A percentile compares a stretch with the other conserved stretches of the same genome.
Evolutionary conservation across 2,888 invertebrate species (phyloP).

Genomic region (Folsomia candida): DNA sequence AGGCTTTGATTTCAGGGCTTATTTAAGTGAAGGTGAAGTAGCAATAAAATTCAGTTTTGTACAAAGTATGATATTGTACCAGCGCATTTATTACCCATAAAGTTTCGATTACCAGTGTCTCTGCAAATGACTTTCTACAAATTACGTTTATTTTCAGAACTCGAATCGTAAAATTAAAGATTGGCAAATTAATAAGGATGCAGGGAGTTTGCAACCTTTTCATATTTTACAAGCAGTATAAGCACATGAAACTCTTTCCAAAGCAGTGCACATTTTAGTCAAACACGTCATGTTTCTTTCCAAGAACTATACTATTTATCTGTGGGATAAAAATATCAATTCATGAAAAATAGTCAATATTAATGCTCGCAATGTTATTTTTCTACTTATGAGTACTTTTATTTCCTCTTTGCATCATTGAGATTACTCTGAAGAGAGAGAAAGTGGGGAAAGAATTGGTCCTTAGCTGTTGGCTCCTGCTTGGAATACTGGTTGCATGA

Average conservation of each 20-base stretch:
- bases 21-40: too few relatives aligned
- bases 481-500: neutral
- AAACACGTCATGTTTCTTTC: neutral
- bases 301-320: too few relatives aligned
- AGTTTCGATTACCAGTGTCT: conserved; percentile 16
- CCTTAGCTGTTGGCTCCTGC: neutral
- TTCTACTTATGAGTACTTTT: neutral
- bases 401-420: neutral
- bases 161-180: conserved; percentile 33
- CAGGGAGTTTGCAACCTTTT: neutral
- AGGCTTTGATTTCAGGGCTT: too few relatives aligned
- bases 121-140: conserved; percentile 20
- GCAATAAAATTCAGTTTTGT: too few relatives aligned
- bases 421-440: neutral
- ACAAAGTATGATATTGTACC: too few relatives aligned
- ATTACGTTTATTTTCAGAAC: conserved; percentile 3
- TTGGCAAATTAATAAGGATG: conserved; percentile 23
- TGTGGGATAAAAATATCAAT: too few relatives aligned
- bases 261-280: too few relatives aligned
- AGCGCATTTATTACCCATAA: conserved; percentile 24
- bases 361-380: neutral
- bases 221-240: neutral
- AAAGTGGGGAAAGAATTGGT: neutral
- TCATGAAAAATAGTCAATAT: too few relatives aligned
- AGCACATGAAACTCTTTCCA: too few relatives aligned